phyloP scores from a whole-genome alignment of 1,140 invertebrate genomes.

The Brachionus sp. region DNA sequence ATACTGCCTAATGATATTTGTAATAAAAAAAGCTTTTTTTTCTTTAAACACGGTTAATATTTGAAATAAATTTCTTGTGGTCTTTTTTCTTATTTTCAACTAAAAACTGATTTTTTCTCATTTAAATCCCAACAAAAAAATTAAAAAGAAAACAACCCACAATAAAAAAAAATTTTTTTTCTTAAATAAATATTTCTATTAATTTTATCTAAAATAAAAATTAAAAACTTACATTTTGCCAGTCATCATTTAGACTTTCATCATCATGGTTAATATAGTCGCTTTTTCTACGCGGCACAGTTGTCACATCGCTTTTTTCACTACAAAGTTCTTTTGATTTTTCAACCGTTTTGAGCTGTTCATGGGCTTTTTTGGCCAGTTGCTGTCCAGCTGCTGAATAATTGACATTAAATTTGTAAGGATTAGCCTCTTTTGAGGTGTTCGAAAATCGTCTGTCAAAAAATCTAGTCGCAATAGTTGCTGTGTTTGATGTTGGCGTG shows the following conservation, averaged over 20 bases:
- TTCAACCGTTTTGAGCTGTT: conserved; percentile 37
- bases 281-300: neutral
- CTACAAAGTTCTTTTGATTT: conserved; percentile 29
- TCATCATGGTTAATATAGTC: conserved; percentile 37
- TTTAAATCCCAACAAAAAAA: too few relatives aligned
- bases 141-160: too few relatives aligned
- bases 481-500: neutral
- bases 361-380: conserved; percentile 41
- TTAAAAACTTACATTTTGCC: conserved; percentile 31
- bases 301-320: neutral
- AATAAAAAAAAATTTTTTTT: too few relatives aligned
- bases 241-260: conserved; percentile 41
- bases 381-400: conserved; percentile 38
- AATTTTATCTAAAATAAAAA: neutral
- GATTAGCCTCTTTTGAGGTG: neutral
- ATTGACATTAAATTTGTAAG: conserved; percentile 43
- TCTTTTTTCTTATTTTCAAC: too few relatives aligned
- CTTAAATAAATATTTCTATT: too few relatives aligned
- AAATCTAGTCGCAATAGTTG: conserved; percentile 6
- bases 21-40: neutral
- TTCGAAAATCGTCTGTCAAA: conserved; percentile 22
- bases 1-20: too few relatives aligned
- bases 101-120: too few relatives aligned
- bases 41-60: neutral
- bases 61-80: neutral